These are phyloP conservation scores for Macrocentrus cingulum DNA, from an alignment of 1,140 invertebrate species.

Conservation along the genomic window DNA sequence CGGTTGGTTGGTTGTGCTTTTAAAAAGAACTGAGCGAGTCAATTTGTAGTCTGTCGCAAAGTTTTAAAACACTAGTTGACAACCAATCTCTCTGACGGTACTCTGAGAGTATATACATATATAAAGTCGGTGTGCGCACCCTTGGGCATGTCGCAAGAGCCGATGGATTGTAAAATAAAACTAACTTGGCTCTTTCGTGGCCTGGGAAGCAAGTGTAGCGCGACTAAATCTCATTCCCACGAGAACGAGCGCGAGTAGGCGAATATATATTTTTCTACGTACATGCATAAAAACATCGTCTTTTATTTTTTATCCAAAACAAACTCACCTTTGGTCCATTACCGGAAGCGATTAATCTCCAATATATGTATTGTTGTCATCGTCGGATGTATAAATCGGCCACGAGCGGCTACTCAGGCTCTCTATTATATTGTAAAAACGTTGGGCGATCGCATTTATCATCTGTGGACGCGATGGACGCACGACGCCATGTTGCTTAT, in stretches of 20 bases:
- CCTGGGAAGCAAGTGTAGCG: constrained; percentile 42
- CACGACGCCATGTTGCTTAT: no score
- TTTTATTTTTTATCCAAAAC: background rate
- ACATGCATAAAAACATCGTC: background rate
- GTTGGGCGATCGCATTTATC: no score
- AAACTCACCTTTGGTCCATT: no score
- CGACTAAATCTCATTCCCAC: constrained; percentile 55
- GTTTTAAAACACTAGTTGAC: constrained; percentile 62
- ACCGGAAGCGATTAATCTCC: no score
- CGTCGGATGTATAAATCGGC: no score
- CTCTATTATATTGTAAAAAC: no score
- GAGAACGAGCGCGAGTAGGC: constrained; percentile 41
- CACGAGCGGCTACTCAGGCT: no score
- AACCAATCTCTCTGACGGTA: constrained; percentile 37
- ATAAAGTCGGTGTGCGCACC: constrained; percentile 19
- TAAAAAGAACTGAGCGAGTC: constrained; percentile 61
- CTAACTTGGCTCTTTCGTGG: constrained; percentile 58
- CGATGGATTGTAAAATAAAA: constrained; percentile 62
- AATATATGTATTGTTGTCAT: no score
- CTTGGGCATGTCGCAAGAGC: constrained; percentile 42
- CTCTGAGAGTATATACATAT: constrained; percentile 26
- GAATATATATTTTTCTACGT: constrained; percentile 2
- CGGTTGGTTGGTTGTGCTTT: constrained; percentile 58
- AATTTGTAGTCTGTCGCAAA: constrained; percentile 62
- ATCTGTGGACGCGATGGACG: no score